Evolutionary conservation across 92 coral and sea anemone species (phyloP).

Genomic region (Porites cylindrica): DNA sequence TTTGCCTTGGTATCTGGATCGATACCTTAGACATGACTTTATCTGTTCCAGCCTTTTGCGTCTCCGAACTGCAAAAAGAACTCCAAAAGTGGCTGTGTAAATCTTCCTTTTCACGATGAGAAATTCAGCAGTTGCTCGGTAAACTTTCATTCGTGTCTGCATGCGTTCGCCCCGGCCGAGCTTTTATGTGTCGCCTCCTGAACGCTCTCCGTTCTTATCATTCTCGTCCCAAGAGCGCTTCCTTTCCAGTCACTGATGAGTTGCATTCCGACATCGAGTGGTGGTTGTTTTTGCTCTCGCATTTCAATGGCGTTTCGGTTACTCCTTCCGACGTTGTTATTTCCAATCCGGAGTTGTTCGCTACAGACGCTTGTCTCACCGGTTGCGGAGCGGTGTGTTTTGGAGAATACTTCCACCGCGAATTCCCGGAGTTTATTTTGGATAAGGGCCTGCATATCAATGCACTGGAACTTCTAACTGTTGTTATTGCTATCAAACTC

Average conservation of each 20-base stretch:
- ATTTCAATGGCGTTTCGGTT: constrained; percentile 62
- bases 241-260: constrained; percentile 14
- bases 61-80: constrained; percentile 40
- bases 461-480: constrained; percentile 39
- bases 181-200: too few relatives aligned
- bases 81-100: constrained; percentile 34
- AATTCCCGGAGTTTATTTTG: constrained; percentile 41
- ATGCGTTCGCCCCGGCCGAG: constrained; percentile 59
- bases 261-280: constrained; percentile 55
- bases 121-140: constrained; percentile 50
- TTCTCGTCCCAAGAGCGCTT: background rate
- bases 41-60: constrained; percentile 53
- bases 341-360: constrained; percentile 42
- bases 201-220: constrained; percentile 19
- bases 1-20: constrained; percentile 53
- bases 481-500: constrained; percentile 37
- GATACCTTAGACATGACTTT: constrained; percentile 53
- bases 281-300: constrained; percentile 49
- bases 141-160: constrained; percentile 65
- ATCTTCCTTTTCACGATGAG: constrained; percentile 21
- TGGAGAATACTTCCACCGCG: constrained; percentile 36
- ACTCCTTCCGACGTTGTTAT: constrained; percentile 46
- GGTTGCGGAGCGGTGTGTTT: constrained; percentile 52
- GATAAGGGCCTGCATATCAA: constrained; percentile 41
- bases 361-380: constrained; percentile 61